phyloP scores from a whole-genome alignment of 37 sponge, comb jelly and placozoan genomes.

The Hexactinellida sp. region DNA sequence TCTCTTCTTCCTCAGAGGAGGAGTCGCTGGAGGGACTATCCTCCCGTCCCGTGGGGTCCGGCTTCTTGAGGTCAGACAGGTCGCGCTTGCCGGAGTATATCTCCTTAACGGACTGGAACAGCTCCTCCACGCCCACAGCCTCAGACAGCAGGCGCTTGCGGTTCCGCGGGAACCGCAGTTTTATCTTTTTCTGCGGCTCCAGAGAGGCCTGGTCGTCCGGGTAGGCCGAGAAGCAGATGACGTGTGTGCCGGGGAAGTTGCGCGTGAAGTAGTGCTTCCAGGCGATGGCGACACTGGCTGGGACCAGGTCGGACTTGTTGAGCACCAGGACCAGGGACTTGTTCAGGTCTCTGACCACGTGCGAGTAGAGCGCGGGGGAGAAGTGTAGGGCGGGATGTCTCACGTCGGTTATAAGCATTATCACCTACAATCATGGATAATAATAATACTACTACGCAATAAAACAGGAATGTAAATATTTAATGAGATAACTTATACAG shows the following conservation, averaged over 20 bases:
- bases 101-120: constrained; percentile 14
- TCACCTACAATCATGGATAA: constrained; percentile 13
- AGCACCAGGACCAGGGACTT: constrained; percentile 68
- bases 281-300: constrained; percentile 75
- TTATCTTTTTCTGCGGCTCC: constrained; percentile 14
- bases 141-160: background rate
- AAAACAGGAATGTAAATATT: too few relatives aligned
- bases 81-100: background rate
- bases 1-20: background rate
- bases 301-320: constrained; percentile 91
- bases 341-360: constrained; percentile 49
- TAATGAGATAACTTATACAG: too few relatives aligned
- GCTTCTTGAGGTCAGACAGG: background rate
- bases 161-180: background rate
- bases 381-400: constrained; percentile 80
- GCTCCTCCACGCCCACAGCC: constrained; percentile 13
- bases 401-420: constrained; percentile 64
- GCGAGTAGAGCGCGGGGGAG: constrained; percentile 57
- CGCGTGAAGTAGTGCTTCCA: constrained; percentile 82
- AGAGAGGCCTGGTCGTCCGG: constrained; percentile 40
- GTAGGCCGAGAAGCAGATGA: constrained; percentile 81
- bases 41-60: background rate
- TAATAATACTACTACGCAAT: background rate
- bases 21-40: background rate
- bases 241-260: constrained; percentile 57